Conservation (phyloP, 2,797 vertebrate species). For the Hydrolagus colliei region DNA sequence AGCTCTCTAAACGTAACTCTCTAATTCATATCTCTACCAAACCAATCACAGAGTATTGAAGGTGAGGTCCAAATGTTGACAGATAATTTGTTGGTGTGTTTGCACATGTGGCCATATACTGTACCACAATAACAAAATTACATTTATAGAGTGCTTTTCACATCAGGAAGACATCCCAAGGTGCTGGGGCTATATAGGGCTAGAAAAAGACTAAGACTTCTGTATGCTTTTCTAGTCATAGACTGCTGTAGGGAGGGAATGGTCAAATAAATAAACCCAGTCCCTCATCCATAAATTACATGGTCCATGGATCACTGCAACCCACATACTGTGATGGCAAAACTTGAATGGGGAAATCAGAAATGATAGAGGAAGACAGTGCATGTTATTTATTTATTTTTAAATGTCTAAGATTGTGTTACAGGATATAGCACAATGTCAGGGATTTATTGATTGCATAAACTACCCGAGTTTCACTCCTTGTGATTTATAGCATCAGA, state of each 20-base stretch:
- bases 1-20: background rate
- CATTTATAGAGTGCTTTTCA: too few relatives aligned
- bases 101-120: background rate
- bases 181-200: too few relatives aligned
- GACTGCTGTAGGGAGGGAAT: background rate
- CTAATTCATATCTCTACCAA: background rate
- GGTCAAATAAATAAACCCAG: conserved; percentile 16
- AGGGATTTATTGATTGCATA: background rate
- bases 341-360: background rate
- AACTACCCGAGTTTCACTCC: background rate
- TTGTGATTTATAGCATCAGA: background rate
- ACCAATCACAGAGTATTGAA: conserved; percentile 4
- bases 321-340: background rate
- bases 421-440: background rate
- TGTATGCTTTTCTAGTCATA: background rate
- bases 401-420: background rate
- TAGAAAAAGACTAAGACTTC: background rate
- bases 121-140: too few relatives aligned
- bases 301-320: background rate
- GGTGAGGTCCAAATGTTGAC: background rate
- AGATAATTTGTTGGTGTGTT: background rate
- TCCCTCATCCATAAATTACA: background rate
- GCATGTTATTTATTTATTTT: background rate
- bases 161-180: too few relatives aligned
- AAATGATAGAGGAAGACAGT: background rate